Evolutionary conservation across 2,797 vertebrate species (phyloP).

Genomic region (Scyliorhinus canicula): DNA sequence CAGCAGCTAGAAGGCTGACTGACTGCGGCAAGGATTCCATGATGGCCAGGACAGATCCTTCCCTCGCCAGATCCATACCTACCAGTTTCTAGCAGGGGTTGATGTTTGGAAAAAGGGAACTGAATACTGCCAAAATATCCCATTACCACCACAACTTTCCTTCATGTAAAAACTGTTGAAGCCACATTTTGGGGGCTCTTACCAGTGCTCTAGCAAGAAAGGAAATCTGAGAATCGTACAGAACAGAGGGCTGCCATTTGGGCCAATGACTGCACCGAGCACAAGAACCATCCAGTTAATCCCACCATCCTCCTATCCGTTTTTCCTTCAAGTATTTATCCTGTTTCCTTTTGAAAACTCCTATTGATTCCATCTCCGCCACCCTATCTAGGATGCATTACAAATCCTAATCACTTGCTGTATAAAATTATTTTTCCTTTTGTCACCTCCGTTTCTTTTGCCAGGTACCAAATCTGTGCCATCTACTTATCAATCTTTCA

Average conservation of each 20-base stretch:
- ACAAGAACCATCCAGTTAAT: no score
- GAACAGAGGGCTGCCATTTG: no score
- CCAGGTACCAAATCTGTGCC: not conserved
- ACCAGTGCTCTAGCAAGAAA: not conserved
- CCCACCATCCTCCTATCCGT: no score
- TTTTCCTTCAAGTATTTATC: no score
- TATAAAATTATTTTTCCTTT: not conserved
- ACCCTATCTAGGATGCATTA: no score
- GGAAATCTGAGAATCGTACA: not conserved
- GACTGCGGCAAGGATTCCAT: not conserved
- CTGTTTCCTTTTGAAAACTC: no score
- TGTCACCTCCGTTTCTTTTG: not conserved
- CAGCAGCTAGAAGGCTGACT: not conserved
- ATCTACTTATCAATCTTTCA: not conserved
- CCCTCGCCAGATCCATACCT: not conserved
- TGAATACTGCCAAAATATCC: not conserved
- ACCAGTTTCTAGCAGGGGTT: not conserved
- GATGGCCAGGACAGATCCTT: not conserved
- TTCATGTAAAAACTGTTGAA: not conserved
- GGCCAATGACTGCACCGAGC: no score
- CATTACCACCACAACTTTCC: not conserved
- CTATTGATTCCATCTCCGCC: no score
- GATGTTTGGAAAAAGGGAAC: not conserved
- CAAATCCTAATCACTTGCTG: not conserved
- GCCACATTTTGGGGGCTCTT: not conserved